A percentile compares a stretch with the other conserved stretches of the same genome.
Evolutionary conservation across 2,113 vertebrate genomes (phyloP).

Genomic region (Grammomys surdaster): DNA sequence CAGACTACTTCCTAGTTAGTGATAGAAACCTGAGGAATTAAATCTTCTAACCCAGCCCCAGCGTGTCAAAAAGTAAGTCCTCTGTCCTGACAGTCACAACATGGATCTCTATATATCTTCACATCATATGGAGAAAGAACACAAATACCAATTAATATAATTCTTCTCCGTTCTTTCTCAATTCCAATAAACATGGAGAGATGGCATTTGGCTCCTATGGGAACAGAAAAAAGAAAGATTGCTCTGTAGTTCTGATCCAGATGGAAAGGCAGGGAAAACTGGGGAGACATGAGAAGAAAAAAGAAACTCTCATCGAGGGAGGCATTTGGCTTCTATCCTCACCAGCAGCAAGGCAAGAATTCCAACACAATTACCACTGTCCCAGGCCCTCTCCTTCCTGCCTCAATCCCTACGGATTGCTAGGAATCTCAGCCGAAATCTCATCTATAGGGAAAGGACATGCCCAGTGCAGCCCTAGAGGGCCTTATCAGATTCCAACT

Average conservation of each 20-base stretch:
- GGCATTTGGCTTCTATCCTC: neutral
- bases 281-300: neutral
- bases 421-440: neutral
- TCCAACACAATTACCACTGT: neutral
- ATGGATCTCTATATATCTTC: neutral
- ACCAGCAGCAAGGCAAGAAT: neutral
- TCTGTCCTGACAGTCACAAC: neutral
- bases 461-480: neutral
- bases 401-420: neutral
- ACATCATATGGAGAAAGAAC: slow-evolving; percentile 4
- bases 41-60: neutral
- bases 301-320: neutral
- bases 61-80: neutral
- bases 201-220: neutral
- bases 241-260: neutral
- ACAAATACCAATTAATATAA: slow-evolving; percentile 3
- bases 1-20: neutral
- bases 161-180: slow-evolving; percentile 7
- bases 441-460: neutral
- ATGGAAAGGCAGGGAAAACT: neutral
- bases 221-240: neutral
- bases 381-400: neutral
- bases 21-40: neutral
- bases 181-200: neutral
- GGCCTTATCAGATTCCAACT: neutral